Evolutionary conservation across 2,113 vertebrate genomes (phyloP), one percentile per base, ranked within the genome.

Genomic region (Sardina pilchardus): DNA sequence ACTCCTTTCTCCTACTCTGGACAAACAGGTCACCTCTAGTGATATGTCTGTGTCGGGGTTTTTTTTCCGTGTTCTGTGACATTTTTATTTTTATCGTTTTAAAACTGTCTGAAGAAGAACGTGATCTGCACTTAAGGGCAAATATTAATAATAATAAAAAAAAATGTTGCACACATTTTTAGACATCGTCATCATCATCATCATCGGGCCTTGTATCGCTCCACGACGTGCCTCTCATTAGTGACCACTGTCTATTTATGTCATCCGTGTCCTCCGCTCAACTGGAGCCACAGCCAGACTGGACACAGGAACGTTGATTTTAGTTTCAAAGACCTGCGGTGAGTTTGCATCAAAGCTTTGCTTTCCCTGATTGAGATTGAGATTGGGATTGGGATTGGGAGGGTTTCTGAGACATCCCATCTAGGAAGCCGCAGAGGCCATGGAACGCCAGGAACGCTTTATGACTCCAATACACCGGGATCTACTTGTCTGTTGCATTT

Each of bases 401-500:
- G 53, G 53, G 50, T 56, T 56, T 24, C 19, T 24, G 21, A 56
- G 63, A 71, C 63, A 30, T n/a, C 26, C 63, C n/a, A 71, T 71
- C 47, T 50, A 82, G 47, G 83, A 83, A 82, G 30, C 75, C 59
- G 87, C 88, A 87, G 87, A 86, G 88, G 88, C 88, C 89, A 91
- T 87, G 81, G 85, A 91, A 91, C 87, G 91, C 89, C 90, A 90
- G 88, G 86, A 90, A 86, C 83, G 80, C 85, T 86, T 85, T 88
- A 87, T 59, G 85, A 86, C 88, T 24, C 53, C 53, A 81, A 82
- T 83, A 90, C 85, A 83, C 82, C 85, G 85, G 87, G 81, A 87
- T 86, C 83, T 88, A 86, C 88, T 83, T 88, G 87, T 88, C 86
- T 90, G 88, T 90, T 92, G 88, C 91, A 91, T 91, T 88, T 91